A percentile compares a stretch with the other conserved stretches of the same genome.
Evolutionary conservation across 2,113 vertebrate species (phyloP).

Genomic region (Platysternon megacephalum): DNA sequence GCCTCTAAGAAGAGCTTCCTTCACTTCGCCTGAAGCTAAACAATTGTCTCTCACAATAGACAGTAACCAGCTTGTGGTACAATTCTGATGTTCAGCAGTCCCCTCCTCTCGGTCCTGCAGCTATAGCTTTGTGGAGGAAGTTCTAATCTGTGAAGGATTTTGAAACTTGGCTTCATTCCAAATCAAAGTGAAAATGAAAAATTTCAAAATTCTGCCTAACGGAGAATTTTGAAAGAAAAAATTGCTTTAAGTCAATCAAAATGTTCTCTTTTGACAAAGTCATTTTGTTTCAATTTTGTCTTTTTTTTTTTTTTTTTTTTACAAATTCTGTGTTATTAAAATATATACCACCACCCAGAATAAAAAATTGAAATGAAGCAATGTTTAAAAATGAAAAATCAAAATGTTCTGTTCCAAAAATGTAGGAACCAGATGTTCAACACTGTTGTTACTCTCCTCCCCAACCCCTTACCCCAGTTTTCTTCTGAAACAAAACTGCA

Average conservation of each 20-base stretch:
- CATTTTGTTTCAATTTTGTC: too few species aligned
- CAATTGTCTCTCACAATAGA: background rate
- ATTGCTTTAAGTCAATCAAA: too few species aligned
- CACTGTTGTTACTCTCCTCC: too few species aligned
- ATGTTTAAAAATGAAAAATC: constrained; percentile 60
- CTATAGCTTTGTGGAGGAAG: background rate
- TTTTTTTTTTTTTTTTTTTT: too few species aligned
- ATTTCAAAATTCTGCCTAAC: background rate
- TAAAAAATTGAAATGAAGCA: constrained; percentile 23
- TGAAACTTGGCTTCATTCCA: constrained; percentile 34
- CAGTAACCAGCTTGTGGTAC: background rate
- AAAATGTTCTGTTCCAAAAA: constrained; percentile 56
- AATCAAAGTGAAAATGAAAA: background rate
- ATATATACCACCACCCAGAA: constrained; percentile 39
- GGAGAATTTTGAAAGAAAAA: background rate
- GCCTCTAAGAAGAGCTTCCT: background rate
- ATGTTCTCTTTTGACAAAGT: too few species aligned
- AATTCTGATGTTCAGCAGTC: rapidly evolving
- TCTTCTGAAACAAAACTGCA: constrained; percentile 42
- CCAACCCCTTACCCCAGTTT: background rate
- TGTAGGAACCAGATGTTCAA: constrained; percentile 53
- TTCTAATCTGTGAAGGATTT: background rate
- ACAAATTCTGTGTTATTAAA: background rate
- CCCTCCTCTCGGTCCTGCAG: rapidly evolving
- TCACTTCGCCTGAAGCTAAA: background rate